A percentile compares a stretch with the other conserved stretches of the same genome.
Evolutionary conservation across 1,140 invertebrate genomes (phyloP).

Genomic region (Pseudomyrmex concolor): DNA sequence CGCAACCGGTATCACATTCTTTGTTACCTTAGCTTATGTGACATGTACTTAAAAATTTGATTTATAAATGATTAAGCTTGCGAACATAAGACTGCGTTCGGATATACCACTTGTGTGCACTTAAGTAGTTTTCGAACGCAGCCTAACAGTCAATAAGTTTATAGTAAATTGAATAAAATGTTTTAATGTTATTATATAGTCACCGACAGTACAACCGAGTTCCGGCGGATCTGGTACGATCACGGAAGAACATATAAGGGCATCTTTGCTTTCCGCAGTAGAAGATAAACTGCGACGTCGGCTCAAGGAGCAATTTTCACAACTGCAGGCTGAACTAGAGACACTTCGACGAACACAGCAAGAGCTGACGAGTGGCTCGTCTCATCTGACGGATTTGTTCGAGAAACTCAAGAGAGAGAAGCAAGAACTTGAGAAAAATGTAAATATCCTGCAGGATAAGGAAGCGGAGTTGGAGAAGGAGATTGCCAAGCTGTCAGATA

Average conservation of each 20-base stretch:
- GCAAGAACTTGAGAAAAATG: conserved; percentile 93
- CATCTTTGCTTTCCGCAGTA: conserved; percentile 96
- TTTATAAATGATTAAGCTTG: too few species aligned
- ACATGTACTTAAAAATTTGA: neutral
- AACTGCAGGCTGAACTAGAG: conserved; percentile 96
- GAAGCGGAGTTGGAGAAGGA: conserved; percentile 94
- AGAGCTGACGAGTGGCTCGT: conserved; percentile 94
- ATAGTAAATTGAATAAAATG: conserved; percentile 11
- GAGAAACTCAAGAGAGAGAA: conserved; percentile 93
- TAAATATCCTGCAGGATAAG: conserved; percentile 93
- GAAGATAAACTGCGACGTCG: conserved; percentile 96
- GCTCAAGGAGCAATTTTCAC: conserved; percentile 95
- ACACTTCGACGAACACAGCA: conserved; percentile 94
- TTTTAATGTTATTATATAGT: conserved; percentile 69
- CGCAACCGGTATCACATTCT: conserved; percentile 72
- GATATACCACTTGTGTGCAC: too few species aligned
- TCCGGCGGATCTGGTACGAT: conserved; percentile 91
- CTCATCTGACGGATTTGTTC: conserved; percentile 93
- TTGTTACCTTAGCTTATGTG: conserved; percentile 22
- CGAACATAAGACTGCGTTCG: too few species aligned
- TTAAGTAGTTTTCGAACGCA: too few species aligned
- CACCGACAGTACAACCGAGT: conserved; percentile 83
- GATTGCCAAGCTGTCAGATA: conserved; percentile 91
- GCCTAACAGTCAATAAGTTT: too few species aligned
- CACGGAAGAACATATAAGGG: conserved; percentile 97